A percentile compares a stretch with the other conserved stretches of the same genome.
Conservation (phyloP, 2,113 vertebrate genomes). For the Odontesthes bonariensis region DNA sequence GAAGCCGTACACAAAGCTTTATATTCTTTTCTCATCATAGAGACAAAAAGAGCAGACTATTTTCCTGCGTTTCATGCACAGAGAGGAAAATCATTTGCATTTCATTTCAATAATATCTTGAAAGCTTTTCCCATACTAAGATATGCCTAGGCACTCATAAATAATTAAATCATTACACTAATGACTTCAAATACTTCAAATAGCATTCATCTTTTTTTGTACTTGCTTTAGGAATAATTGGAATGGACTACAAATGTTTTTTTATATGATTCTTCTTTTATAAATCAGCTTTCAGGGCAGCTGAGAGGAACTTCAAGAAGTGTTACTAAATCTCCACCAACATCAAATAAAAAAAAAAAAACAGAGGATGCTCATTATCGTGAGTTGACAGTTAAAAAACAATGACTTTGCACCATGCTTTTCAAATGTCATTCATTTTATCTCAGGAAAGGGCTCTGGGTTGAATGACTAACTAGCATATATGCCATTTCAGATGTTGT, state of each 20-base stretch:
- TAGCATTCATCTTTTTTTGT: constrained; percentile 61
- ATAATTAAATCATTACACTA: constrained; percentile 79
- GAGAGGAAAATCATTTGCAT: constrained; percentile 59
- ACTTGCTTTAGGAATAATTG: constrained; percentile 60
- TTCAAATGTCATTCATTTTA: constrained; percentile 40
- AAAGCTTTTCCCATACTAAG: constrained; percentile 62
- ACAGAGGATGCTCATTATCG: constrained; percentile 28
- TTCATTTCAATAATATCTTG: constrained; percentile 74
- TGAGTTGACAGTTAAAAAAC: constrained; percentile 19
- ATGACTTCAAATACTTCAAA: constrained; percentile 77
- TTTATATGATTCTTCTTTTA: constrained; percentile 7
- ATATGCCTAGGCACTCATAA: constrained; percentile 66
- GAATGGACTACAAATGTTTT: constrained; percentile 43
- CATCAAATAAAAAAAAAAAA: constrained; percentile 53
- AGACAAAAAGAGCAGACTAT: constrained; percentile 60
- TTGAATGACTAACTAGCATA: constrained; percentile 45
- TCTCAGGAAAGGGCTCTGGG: constrained; percentile 48
- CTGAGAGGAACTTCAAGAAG: constrained; percentile 30
- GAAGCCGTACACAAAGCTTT: constrained; percentile 55
- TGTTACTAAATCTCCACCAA: constrained; percentile 21
- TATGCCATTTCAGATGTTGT: constrained; percentile 43
- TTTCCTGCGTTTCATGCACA: constrained; percentile 48
- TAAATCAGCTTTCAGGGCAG: constrained; percentile 19
- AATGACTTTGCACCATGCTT: constrained; percentile 25
- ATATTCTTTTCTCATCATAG: constrained; percentile 28